Base-by-base conservation (phyloP, 2,888 invertebrate species). In the Athetis lepigone region DNA sequence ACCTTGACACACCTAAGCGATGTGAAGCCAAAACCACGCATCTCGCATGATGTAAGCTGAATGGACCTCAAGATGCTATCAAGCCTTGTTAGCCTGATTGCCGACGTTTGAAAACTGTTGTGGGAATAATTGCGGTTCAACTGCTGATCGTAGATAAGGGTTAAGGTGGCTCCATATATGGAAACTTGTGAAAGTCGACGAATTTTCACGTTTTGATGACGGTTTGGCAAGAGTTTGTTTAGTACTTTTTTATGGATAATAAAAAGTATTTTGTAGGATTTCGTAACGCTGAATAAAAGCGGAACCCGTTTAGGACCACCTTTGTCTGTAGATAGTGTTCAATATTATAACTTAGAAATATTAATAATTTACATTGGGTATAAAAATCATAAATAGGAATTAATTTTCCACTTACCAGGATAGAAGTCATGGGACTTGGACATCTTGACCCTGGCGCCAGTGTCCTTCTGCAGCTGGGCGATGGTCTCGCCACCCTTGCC, bases 401-500 rank as follows among this genome's bases (percentile, higher is more conserved):
- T 7, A 23, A 46, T 16, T 23, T 21, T 45, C 1, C 33, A 93
- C 95, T 95, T 93, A 99, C 99, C 99, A 95, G 99, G 99, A 96
- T 99, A 99, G 92, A 98, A 99, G 92, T 99, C 99, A 89, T 99
- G 99, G 57, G 99, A 98, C 95, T 99, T 99, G 86, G 99, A 99
- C 99, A 99, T 99, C 96, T 99, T 99, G 83, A 99, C 98, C 85
- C 98, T 96, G 83, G 99, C 99, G 83, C 98, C 98, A 56, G 99
- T 98, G 92, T 99, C 99, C 95, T 98, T 99, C 95, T 99, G 99
- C 87, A 99, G 96, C 90, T 99, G 98, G 84, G 99, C 99, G 94
- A 99, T 99, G 64, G 99, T 99, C 94, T 99, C 99, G 80, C 99
- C 99, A 46, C 99, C 99, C 95, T 99, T 99, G 87, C 99, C 99